These are phyloP conservation scores for Irena cyanogastra DNA, from an alignment of 2,113 vertebrate species.

Conservation along the genomic window DNA sequence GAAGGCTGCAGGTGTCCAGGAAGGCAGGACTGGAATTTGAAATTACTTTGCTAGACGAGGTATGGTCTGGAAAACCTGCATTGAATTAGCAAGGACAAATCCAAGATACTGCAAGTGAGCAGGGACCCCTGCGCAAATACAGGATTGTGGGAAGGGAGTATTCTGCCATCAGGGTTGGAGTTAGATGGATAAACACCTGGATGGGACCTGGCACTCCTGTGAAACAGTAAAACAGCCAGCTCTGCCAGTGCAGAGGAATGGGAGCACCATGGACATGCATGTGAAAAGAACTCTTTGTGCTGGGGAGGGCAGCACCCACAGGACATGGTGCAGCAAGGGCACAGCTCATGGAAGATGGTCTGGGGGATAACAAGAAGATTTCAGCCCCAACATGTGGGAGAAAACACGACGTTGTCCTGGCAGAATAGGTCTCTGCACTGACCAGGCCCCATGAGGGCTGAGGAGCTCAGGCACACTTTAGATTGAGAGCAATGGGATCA, in stretches of 20 bases:
- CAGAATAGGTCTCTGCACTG: not conserved
- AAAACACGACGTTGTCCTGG: not conserved
- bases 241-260: not conserved
- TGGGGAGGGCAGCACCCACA: not conserved
- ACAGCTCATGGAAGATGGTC: not conserved
- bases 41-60: not conserved
- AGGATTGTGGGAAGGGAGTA: accelerated
- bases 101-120: accelerated
- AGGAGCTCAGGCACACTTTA: not conserved
- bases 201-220: not conserved
- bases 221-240: not conserved
- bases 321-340: not conserved
- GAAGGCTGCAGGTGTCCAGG: conserved; percentile 11
- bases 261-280: not conserved
- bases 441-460: accelerated
- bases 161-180: not conserved
- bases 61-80: not conserved
- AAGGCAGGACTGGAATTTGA: not conserved
- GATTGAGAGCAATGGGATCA: not conserved
- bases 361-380: not conserved
- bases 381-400: not conserved
- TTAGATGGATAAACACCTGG: not conserved
- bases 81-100: not conserved
- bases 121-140: not conserved
- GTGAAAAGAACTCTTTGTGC: not conserved